These are phyloP conservation scores for Nebria ingens DNA, from an alignment of 1,140 invertebrate species.

Conservation along the genomic window DNA sequence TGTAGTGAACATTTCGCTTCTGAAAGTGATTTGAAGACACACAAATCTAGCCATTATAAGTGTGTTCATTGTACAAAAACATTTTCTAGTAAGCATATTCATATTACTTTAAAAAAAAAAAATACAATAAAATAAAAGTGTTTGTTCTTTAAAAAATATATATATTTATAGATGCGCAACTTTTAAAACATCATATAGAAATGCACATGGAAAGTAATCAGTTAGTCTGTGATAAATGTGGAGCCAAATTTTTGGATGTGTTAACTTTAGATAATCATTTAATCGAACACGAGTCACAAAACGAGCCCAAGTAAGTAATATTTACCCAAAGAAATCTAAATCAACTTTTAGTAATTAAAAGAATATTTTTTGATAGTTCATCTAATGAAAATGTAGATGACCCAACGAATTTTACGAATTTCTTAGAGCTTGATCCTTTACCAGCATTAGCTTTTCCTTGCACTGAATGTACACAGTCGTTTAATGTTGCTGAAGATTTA, in stretches of 20 bases:
- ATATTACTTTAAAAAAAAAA: background rate
- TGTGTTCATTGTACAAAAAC: slow-evolving; percentile 1
- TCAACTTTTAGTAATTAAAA: slow-evolving; percentile 2
- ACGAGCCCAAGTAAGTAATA: slow-evolving; percentile 4
- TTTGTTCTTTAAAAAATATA: too few species aligned
- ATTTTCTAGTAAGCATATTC: background rate
- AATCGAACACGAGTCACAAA: background rate
- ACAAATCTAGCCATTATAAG: background rate
- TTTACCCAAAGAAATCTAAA: background rate
- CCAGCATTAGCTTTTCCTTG: slow-evolving; percentile 15
- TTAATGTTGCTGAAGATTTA: slow-evolving; percentile 15
- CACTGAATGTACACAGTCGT: slow-evolving; percentile 16
- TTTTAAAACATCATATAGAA: background rate
- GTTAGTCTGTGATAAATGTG: background rate
- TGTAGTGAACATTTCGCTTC: background rate
- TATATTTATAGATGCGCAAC: background rate
- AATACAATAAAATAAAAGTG: background rate
- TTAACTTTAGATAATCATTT: background rate
- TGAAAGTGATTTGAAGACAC: background rate
- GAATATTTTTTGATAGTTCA: background rate
- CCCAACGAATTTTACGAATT: slow-evolving; percentile 16
- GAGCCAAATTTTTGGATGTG: background rate
- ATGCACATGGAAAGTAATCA: background rate
- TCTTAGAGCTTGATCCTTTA: slow-evolving; percentile 13
- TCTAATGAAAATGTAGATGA: slow-evolving; percentile 3